Conservation (phyloP, 2,888 invertebrate species). For the Caradrina kadenii region DNA sequence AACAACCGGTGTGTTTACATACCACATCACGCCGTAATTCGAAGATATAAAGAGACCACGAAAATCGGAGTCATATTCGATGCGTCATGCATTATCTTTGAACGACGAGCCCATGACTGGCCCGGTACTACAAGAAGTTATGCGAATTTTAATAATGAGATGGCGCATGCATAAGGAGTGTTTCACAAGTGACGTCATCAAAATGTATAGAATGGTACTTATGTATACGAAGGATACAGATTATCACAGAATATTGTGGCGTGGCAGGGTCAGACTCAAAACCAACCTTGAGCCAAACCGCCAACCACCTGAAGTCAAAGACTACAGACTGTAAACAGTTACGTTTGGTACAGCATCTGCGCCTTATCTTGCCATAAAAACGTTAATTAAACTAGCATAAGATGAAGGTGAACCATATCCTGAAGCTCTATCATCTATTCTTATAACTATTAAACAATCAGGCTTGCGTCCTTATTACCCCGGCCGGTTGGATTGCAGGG, state of each 20-base stretch:
- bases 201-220: conserved; percentile 66
- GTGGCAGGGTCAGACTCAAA: conserved; percentile 1
- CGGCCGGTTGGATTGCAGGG: no score
- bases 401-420: conserved; percentile 42
- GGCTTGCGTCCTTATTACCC: no score
- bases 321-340: conserved; percentile 26
- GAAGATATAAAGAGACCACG: conserved; percentile 20
- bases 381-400: conserved; percentile 39
- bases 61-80: conserved; percentile 12
- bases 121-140: conserved; percentile 20
- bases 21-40: conserved; percentile 25
- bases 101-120: conserved; percentile 25
- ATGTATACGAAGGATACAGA: conserved; percentile 30
- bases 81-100: conserved; percentile 18
- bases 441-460: no score
- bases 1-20: conserved; percentile 18
- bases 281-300: not conserved
- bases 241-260: conserved; percentile 30
- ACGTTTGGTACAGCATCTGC: conserved; percentile 54
- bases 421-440: no score
- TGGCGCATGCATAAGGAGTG: conserved; percentile 14
- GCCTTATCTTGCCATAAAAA: conserved; percentile 40
- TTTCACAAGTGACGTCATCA: conserved; percentile 20
- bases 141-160: conserved; percentile 16
- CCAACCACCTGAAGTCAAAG: conserved; percentile 21